Conservation (phyloP, 2,113 vertebrate genomes). For the Rhabdomys dilectus region DNA sequence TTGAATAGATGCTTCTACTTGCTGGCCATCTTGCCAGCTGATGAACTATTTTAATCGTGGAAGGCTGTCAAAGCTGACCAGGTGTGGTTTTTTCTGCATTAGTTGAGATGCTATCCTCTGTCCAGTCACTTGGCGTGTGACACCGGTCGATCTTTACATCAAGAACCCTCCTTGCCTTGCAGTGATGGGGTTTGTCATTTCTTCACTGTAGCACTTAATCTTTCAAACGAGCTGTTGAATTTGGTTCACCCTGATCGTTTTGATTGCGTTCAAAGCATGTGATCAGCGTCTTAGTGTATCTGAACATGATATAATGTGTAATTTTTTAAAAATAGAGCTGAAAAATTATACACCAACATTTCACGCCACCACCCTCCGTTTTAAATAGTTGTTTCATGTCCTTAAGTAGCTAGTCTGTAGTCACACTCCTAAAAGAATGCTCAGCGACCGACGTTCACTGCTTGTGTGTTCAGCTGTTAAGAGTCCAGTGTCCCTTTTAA, state of each 20-base stretch:
- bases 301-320: neutral
- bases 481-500: neutral
- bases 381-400: neutral
- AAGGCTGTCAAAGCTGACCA: slow-evolving; percentile 13
- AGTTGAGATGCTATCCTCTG: neutral
- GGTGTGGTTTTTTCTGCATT: neutral
- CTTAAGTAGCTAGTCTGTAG: neutral
- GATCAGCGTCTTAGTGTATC: neutral
- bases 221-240: neutral
- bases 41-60: neutral
- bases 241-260: neutral
- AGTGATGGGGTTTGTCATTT: neutral
- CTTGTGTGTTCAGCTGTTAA: neutral
- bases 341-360: neutral
- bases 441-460: neutral
- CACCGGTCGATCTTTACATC: neutral
- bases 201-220: neutral
- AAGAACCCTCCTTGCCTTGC: neutral
- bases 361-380: neutral
- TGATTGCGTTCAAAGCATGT: slow-evolving; percentile 50
- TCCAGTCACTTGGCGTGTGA: neutral
- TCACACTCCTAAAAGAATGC: neutral
- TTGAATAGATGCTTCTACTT: neutral
- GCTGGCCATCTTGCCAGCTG: neutral
- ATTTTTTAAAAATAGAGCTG: neutral